Evolutionary conservation across 2,113 vertebrate species (phyloP), one percentile per base, ranked within the genome.

Genomic region (Herpailurus yagouaroundi): DNA sequence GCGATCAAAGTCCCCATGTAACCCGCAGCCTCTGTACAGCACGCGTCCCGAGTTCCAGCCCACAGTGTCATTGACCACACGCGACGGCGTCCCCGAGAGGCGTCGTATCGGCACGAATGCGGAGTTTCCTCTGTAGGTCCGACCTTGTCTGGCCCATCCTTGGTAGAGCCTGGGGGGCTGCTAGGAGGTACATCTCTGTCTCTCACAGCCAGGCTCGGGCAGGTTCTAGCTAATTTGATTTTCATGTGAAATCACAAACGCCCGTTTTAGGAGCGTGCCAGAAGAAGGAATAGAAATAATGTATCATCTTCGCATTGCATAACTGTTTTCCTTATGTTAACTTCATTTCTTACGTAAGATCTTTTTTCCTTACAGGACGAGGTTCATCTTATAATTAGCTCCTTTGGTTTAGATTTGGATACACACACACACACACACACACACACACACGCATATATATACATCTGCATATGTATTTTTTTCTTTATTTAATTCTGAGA

Each of bases 1-100:
- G 15, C 27, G 41, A 45, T 25, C 6, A 7, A 38, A 19, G 33
- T 14, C 48, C 19, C 27, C 7, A 4, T 1, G 13, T 5, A 38
- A 64, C 19, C 50, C 3, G 4, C 64, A 38, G 1, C 45, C n/a
- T 83, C 55, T 27, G 9, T 11, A 4, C 10, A 55, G 14, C 7
- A 27, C 16, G 21, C 31, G 2, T 13, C 12, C 45, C 0, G 0
- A 25, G 18, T 18, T 64, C 89, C 14, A 25, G 57, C 3, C 64
- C 55, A 5, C 0, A 14, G 0, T 10, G 74, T 36, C 11, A 7
- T 15, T 16, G 18, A 1, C 4, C 57, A 13, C 23, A 0, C 13
- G 38, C 7, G 0, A 1, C 1, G 1, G 0, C 8, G 31, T 31
- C 5, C 23, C 77, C 3, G 10, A 8, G 11, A 31, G 15, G 16